phyloP scores from a whole-genome alignment of 2,888 invertebrate species.

The Mythimna pallens region DNA sequence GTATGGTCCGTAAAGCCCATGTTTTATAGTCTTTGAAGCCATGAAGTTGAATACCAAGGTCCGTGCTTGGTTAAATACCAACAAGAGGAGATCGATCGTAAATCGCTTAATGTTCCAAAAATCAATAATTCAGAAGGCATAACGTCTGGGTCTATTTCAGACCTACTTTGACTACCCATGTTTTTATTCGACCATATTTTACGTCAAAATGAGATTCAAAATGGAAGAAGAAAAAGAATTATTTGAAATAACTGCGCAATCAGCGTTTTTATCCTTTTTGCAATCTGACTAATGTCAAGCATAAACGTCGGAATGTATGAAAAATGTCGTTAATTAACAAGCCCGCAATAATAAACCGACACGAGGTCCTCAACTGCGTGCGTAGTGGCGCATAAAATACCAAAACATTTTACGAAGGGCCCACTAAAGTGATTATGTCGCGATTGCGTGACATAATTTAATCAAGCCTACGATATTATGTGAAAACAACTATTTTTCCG shows the following conservation, averaged over 20 bases:
- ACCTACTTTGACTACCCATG: not conserved
- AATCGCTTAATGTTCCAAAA: slow-evolving; percentile 40
- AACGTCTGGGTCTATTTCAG: slow-evolving; percentile 23
- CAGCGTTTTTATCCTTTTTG: slow-evolving; percentile 28
- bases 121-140: slow-evolving; percentile 54
- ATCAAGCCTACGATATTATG: slow-evolving; percentile 63
- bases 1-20: slow-evolving; percentile 44
- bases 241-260: slow-evolving; percentile 7
- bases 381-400: slow-evolving; percentile 58
- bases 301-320: slow-evolving; percentile 27
- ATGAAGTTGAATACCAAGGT: slow-evolving; percentile 61
- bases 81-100: slow-evolving; percentile 39
- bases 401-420: slow-evolving; percentile 64
- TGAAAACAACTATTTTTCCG: slow-evolving; percentile 64
- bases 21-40: slow-evolving; percentile 54
- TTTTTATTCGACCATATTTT: slow-evolving; percentile 4
- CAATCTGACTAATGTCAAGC: slow-evolving; percentile 42
- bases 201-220: not conserved
- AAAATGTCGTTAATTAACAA: slow-evolving; percentile 51
- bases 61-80: slow-evolving; percentile 19
- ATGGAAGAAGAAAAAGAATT: not conserved
- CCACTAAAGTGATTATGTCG: slow-evolving; percentile 70
- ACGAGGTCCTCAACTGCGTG: slow-evolving; percentile 49
- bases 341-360: slow-evolving; percentile 41
- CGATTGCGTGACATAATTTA: slow-evolving; percentile 75